Conservation (phyloP, 2,888 invertebrate genomes). For the Epistrophe grossulariae region DNA sequence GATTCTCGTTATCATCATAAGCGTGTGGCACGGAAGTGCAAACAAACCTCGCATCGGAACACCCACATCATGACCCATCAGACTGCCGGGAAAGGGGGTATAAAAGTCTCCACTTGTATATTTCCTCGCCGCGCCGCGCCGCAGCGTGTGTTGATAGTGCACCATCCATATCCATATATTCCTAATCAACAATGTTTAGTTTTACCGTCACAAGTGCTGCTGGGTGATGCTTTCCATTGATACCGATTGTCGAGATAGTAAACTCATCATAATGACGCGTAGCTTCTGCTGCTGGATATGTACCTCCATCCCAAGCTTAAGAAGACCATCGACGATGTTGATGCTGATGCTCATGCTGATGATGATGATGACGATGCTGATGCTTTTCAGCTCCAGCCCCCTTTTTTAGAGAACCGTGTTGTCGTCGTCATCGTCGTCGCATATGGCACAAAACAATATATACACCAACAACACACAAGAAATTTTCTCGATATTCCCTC, state of each 20-base stretch:
- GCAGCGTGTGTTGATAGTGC: constrained; percentile 16
- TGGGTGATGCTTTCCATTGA: constrained; percentile 48
- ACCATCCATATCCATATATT: constrained; percentile 11
- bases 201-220: constrained; percentile 46
- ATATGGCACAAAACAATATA: constrained; percentile 57
- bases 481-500: constrained; percentile 74
- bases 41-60: constrained; percentile 73
- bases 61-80: constrained; percentile 77
- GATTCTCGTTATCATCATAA: constrained; percentile 44
- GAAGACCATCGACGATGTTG: constrained; percentile 21
- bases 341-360: constrained; percentile 40
- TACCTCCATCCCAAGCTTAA: constrained; percentile 30
- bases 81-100: constrained; percentile 66
- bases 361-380: constrained; percentile 40
- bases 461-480: constrained; percentile 64
- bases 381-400: constrained; percentile 70
- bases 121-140: no score
- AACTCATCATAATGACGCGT: constrained; percentile 62
- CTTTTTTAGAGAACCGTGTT: constrained; percentile 50
- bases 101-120: constrained; percentile 55
- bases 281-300: constrained; percentile 55
- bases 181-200: constrained; percentile 55
- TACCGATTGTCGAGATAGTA: constrained; percentile 46
- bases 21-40: constrained; percentile 42
- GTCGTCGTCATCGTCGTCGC: constrained; percentile 29